These are phyloP conservation scores for Melanostigma gelatinosum DNA, from an alignment of 2,113 vertebrate species.

Conservation along the genomic window DNA sequence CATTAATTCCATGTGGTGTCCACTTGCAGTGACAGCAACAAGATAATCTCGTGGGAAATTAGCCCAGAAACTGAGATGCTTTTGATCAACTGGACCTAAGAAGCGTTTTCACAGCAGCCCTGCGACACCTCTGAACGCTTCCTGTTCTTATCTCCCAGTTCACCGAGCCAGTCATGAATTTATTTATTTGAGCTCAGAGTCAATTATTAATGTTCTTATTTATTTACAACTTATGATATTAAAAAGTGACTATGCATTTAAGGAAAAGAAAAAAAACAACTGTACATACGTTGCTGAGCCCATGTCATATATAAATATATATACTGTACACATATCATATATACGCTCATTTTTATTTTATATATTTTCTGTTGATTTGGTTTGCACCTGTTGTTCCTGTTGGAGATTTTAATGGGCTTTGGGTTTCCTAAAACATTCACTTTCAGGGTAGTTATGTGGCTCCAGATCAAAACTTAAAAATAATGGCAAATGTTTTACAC, in stretches of 20 bases:
- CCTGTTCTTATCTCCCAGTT: constrained; percentile 8
- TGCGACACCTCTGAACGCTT: constrained; percentile 18
- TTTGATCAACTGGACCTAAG: constrained; percentile 35
- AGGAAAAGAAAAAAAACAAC: constrained; percentile 60
- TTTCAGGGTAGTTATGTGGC: background rate
- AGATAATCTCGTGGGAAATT: constrained; percentile 14
- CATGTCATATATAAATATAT: constrained; percentile 81
- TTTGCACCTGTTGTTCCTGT: constrained; percentile 58
- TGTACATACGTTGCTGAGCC: constrained; percentile 80
- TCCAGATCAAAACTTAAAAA: constrained; percentile 1
- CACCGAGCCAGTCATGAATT: constrained; percentile 70
- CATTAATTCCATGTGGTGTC: constrained; percentile 5
- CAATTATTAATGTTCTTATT: constrained; percentile 83
- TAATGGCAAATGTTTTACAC: background rate
- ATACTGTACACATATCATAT: constrained; percentile 68
- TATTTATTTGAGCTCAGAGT: constrained; percentile 86
- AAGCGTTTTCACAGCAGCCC: constrained; percentile 16
- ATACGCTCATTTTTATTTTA: constrained; percentile 69
- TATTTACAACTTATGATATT: constrained; percentile 82
- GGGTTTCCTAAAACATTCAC: constrained; percentile 58
- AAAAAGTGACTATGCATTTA: constrained; percentile 85
- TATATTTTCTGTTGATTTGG: constrained; percentile 60
- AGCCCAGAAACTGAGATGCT: constrained; percentile 3
- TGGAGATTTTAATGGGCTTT: constrained; percentile 40
- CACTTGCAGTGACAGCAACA: constrained; percentile 15